Conservation (phyloP, 2,113 vertebrate species). For the Cyrtonyx montezumae region DNA sequence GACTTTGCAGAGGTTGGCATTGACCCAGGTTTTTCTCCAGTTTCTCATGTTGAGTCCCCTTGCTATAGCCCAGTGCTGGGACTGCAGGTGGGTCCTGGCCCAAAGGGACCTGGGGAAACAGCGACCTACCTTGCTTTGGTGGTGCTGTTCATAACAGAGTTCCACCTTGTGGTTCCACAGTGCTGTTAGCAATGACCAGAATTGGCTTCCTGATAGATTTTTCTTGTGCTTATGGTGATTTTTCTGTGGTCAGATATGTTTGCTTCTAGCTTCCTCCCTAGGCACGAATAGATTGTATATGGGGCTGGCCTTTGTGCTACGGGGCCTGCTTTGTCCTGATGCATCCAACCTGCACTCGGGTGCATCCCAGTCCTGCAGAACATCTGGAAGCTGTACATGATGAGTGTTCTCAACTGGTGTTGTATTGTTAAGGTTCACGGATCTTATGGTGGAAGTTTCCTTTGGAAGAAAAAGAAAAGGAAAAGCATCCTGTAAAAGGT, state of each 20-base stretch:
- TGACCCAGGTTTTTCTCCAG: background rate
- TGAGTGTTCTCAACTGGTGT: rapidly evolving
- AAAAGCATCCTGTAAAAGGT: background rate
- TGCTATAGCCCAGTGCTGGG: rapidly evolving
- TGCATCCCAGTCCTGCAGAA: rapidly evolving
- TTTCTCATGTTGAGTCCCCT: background rate
- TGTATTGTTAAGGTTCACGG: background rate
- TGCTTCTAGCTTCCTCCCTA: background rate
- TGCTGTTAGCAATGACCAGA: background rate
- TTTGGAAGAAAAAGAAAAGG: background rate
- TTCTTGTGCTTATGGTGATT: background rate
- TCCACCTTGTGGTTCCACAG: background rate
- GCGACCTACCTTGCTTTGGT: background rate
- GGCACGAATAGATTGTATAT: background rate
- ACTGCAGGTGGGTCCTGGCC: background rate
- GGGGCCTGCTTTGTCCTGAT: background rate
- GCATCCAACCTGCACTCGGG: background rate
- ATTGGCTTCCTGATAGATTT: background rate
- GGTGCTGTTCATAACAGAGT: background rate
- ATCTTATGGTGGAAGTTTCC: background rate
- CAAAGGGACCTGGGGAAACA: background rate
- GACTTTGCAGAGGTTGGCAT: background rate
- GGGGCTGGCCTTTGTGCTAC: background rate
- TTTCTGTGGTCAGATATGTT: background rate
- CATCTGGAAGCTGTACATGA: background rate